Percentiles rank a stretch among this genome's conserved stretches.
phyloP scores from a whole-genome alignment of 2,888 invertebrate species.

The Serripes groenlandicus region DNA sequence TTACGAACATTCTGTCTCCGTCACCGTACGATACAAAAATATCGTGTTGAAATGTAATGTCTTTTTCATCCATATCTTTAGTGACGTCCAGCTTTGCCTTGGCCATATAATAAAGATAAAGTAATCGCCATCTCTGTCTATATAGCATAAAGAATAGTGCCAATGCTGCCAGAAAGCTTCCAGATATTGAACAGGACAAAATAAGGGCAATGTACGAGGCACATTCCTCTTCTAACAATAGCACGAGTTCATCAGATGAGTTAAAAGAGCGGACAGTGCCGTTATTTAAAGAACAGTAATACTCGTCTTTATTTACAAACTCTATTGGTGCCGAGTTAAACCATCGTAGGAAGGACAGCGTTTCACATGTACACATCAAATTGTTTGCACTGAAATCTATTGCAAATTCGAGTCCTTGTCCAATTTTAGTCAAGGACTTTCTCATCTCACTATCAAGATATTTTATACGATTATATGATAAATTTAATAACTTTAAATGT shows the following conservation, averaged over 20 bases:
- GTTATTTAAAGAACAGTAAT: conserved; percentile 50
- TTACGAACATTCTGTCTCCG: conserved; percentile 59
- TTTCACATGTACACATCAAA: conserved; percentile 53
- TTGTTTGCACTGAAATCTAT: conserved; percentile 43
- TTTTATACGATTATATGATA: conserved; percentile 47
- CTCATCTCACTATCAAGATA: conserved; percentile 4
- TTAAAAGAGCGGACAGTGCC: conserved; percentile 33
- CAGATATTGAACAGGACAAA: conserved; percentile 20
- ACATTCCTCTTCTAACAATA: conserved; percentile 43
- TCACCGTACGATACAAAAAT: conserved; percentile 73
- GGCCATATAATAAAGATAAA: conserved; percentile 63
- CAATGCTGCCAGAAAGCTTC: conserved; percentile 30
- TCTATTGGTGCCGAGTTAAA: conserved; percentile 24
- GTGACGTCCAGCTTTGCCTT: conserved; percentile 43
- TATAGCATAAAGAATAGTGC: conserved; percentile 36
- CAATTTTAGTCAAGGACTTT: conserved; percentile 11
- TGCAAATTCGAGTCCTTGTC: conserved; percentile 6
- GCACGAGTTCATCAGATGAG: conserved; percentile 6
- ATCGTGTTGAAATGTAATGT: conserved; percentile 63
- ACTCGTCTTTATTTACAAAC: conserved; percentile 26
- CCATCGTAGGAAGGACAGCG: conserved; percentile 51
- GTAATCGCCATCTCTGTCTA: conserved; percentile 50
- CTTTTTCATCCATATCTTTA: conserved; percentile 24
- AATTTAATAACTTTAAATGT: conserved; percentile 35
- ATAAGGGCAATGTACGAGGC: conserved; percentile 39